A percentile compares a stretch with the other conserved stretches of the same genome.
Conservation (phyloP, 2,113 vertebrate species). For the Chloroceryle aenea region DNA sequence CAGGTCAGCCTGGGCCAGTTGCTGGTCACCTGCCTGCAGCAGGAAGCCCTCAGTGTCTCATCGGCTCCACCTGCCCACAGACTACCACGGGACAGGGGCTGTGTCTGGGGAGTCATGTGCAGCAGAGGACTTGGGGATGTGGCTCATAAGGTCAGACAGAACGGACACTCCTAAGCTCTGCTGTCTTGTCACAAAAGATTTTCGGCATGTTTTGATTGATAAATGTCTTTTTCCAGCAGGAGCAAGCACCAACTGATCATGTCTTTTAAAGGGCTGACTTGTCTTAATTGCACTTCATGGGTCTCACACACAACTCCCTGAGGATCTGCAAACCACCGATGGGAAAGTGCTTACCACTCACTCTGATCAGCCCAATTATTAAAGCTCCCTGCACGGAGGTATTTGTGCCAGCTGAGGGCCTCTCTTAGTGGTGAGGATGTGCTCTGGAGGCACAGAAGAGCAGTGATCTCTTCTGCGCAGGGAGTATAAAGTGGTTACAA, state of each 20-base stretch:
- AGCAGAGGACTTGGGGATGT: neutral
- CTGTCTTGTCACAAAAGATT: neutral
- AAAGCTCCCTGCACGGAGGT: neutral
- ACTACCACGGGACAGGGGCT: neutral
- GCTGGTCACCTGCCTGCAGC: rapidly evolving
- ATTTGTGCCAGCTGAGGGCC: neutral
- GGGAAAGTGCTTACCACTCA: neutral
- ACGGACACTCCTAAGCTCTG: neutral
- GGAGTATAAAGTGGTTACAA: neutral
- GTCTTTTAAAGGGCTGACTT: neutral
- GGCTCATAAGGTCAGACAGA: neutral
- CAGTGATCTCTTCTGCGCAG: neutral
- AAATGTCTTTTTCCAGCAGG: neutral
- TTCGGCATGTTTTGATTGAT: neutral
- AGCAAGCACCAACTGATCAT: neutral
- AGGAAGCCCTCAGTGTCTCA: rapidly evolving
- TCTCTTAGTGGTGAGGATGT: rapidly evolving
- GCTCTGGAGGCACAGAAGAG: neutral
- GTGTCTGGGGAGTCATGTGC: neutral
- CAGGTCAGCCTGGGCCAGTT: neutral
- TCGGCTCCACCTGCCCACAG: neutral
- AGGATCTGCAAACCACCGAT: neutral
- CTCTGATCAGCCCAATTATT: neutral
- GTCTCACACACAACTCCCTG: neutral
- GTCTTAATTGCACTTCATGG: neutral